Evolutionary conservation across 2,113 vertebrate species (phyloP), one percentile per base, ranked within the genome.

Genomic region (Halcyon malimbica): DNA sequence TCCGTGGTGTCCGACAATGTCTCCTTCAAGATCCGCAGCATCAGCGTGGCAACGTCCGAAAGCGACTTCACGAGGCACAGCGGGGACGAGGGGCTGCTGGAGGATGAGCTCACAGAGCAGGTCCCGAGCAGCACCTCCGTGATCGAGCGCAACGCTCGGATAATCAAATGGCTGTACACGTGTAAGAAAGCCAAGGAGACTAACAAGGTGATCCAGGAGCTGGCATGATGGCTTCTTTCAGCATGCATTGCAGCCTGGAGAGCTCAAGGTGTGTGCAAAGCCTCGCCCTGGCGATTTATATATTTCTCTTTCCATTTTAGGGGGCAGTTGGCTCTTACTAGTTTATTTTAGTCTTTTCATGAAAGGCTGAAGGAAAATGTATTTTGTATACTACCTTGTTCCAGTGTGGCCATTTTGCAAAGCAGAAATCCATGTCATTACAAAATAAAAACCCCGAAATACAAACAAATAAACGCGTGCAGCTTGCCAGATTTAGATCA

Each of bases 141-240:
- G 8, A 95, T 99, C 3, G 99, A 99, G 95, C 99, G 99, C 92
- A 99, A 99, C 11, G 99, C 99, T n/a, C 98, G 99, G 69, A 98
- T 99, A 79, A 99, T 99, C 97, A 99, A 99, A 71, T 99, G 99
- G 99, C 93, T 99, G 86, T 99, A 99, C 97, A 99, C 98, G 17
- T 99, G 99, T 96, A 99, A 97, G 96, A 99, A 98, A 83, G 99
- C 99, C 63, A 96, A 33, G 71, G 99, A 99, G 90, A 82, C 92
- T 2, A 98, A 96, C 54, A 98, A 98, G 86, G 97, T 70, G 68
- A 94, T 98, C 31, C 98, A 98, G 90, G 99, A 98, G 16, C 98
- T 99, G 29, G 96, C 98, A 1, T 99, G 97, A 98, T 78, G 50
- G 50, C 21, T 82, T 83, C 76, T 46, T 82, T 60, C 90, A 28